phyloP scores from a whole-genome alignment of 2,888 invertebrate species.

The Nasonovia ribisnigri region DNA sequence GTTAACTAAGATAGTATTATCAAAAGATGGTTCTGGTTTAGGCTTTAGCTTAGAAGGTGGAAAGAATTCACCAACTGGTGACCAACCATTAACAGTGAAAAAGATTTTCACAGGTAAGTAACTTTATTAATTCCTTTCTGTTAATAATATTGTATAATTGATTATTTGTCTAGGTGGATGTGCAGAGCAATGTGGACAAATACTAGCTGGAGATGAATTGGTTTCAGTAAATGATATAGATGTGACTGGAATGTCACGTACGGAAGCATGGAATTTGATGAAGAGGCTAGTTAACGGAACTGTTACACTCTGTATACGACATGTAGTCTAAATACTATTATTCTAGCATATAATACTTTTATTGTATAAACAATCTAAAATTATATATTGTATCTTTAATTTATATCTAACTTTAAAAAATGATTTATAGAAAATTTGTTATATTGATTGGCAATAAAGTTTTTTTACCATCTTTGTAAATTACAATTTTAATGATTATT shows the following conservation, averaged over 20 bases:
- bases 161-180: conserved; percentile 79
- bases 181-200: conserved; percentile 86
- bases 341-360: background rate
- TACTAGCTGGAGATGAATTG: conserved; percentile 89
- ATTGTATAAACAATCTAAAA: background rate
- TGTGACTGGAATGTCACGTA: conserved; percentile 87
- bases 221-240: conserved; percentile 85
- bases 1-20: conserved; percentile 73
- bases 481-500: conserved; percentile 20
- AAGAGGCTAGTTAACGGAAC: conserved; percentile 90
- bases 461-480: conserved; percentile 46
- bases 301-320: conserved; percentile 76
- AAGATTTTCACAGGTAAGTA: conserved; percentile 90
- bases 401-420: conserved; percentile 25
- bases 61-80: conserved; percentile 89
- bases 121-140: background rate
- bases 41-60: conserved; percentile 97
- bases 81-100: conserved; percentile 89
- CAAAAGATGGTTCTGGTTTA: conserved; percentile 87
- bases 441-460: background rate
- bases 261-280: conserved; percentile 94
- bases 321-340: conserved; percentile 38
- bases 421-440: conserved; percentile 15
- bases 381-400: conserved; percentile 26
- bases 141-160: background rate